Base-by-base conservation (phyloP, 2,113 vertebrate species). In the Chionodraco myersi region DNA sequence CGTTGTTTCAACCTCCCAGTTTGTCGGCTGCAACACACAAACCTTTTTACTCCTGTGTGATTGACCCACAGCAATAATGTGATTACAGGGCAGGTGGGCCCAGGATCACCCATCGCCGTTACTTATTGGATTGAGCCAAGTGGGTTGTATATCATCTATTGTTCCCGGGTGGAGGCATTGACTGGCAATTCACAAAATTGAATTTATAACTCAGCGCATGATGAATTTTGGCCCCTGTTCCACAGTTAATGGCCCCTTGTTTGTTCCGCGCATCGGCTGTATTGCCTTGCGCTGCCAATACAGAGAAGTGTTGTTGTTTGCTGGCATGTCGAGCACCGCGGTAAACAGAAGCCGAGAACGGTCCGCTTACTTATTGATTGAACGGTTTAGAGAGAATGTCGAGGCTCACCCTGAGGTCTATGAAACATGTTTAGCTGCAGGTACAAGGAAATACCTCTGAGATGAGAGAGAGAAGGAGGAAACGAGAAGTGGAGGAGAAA, bases 101-200 rank as follows among this genome's bases (percentile, higher is more conserved):
- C 82, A 78, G 89, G 86, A 93, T 95, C 82, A 73, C 88, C 91
- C 92, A 89, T 90, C 76, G 82, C 89, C 93, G 76, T 72, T 8
- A 76, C 90, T 94, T 93, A 95, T 94, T 94, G 91, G 91, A 95
- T 94, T 94, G 90, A 94, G 91, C 89, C 93, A 94, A 95, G 93
- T 93, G 92, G 92, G 90, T 82, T 92, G 93, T 96, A 95, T 91
- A 94, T 96, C 94, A 95, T 94, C 92, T 92, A 93, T 95, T 95
- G 94, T 95, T 94, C 92, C 94, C 66, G 82, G 80, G 91, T 67
- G 83, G 84, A 85, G 89, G 91, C 93, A 91, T 92, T 93, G 91
- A 88, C 92, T 82, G 89, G 91, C 93, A 94, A 95, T 95, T 94
- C 87, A 63, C 89, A 86, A 92, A 95, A 95, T 95, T 94, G 92